A percentile compares a stretch with the other conserved stretches of the same genome.
Conservation (phyloP, 2,888 invertebrate genomes). For the Sabatieria punctata region DNA sequence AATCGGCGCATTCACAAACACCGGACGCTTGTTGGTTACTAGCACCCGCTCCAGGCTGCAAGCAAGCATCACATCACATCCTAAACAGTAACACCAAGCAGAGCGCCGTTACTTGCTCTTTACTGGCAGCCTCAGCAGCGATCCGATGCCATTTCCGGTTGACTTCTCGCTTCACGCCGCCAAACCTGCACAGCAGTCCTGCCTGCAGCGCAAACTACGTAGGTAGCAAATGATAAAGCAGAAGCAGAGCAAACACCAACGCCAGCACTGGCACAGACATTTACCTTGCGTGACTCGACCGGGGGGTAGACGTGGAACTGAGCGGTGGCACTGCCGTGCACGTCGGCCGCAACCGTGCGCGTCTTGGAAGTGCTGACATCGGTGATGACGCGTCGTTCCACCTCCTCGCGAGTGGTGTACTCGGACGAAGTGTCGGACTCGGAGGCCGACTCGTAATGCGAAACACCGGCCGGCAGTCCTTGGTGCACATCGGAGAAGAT, state of each 20-base stretch:
- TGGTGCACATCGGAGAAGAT: constrained; percentile 4
- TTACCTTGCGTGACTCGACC: neutral
- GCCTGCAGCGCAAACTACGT: neutral
- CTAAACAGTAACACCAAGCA: too few species aligned
- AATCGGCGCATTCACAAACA: too few species aligned
- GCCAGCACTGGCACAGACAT: neutral
- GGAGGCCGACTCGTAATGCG: constrained; percentile 11
- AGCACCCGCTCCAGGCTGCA: too few species aligned
- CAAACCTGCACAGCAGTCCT: neutral
- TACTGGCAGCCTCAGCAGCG: neutral
- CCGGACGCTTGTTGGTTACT: too few species aligned
- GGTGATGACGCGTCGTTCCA: constrained; percentile 23
- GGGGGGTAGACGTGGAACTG: constrained; percentile 15
- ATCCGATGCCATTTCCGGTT: neutral
- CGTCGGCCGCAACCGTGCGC: constrained; percentile 25
- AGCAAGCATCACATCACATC: too few species aligned
- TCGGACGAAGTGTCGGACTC: constrained; percentile 21
- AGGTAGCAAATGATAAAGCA: neutral
- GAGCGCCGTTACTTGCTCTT: neutral
- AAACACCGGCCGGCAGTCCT: neutral
- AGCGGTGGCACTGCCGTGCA: constrained; percentile 12
- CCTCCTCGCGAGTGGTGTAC: constrained; percentile 23
- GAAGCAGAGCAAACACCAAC: neutral
- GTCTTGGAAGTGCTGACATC: constrained; percentile 27
- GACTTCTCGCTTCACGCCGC: constrained; percentile 3